Evolutionary conservation across 2,888 invertebrate species (phyloP).

Genomic region (Acheta domesticus): DNA sequence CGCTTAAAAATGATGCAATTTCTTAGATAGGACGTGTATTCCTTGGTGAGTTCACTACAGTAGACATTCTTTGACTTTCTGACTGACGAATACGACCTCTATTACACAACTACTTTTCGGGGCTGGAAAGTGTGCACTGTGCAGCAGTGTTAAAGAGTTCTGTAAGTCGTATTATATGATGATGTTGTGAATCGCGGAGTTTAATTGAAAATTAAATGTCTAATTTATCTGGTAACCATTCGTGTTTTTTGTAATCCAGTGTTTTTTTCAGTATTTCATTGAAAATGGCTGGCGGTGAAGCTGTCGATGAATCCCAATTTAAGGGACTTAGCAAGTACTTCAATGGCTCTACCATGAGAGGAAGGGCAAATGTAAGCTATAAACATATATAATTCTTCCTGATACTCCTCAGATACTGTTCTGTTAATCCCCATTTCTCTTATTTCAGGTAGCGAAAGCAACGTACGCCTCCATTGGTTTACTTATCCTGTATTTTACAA

Average conservation of each 20-base stretch:
- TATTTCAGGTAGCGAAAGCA: conserved; percentile 67
- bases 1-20: no score
- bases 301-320: conserved; percentile 61
- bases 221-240: background rate
- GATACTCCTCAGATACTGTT: background rate
- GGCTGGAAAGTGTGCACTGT: background rate
- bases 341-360: conserved; percentile 65
- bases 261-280: background rate
- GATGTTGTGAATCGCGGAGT: no score
- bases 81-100: no score
- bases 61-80: no score
- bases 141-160: background rate
- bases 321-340: conserved; percentile 69
- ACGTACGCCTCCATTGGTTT: conserved; percentile 65
- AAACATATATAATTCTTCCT: no score
- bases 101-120: no score
- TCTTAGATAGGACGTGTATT: no score
- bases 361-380: conserved; percentile 71
- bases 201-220: background rate
- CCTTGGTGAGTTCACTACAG: no score
- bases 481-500: conserved; percentile 58
- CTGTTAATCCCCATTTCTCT: conserved; percentile 12
- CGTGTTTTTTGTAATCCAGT: background rate
- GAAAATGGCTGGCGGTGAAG: conserved; percentile 47
- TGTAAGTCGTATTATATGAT: no score